Base-by-base conservation (phyloP, 1,140 invertebrate genomes). In the Drosophila repletoides region DNA sequence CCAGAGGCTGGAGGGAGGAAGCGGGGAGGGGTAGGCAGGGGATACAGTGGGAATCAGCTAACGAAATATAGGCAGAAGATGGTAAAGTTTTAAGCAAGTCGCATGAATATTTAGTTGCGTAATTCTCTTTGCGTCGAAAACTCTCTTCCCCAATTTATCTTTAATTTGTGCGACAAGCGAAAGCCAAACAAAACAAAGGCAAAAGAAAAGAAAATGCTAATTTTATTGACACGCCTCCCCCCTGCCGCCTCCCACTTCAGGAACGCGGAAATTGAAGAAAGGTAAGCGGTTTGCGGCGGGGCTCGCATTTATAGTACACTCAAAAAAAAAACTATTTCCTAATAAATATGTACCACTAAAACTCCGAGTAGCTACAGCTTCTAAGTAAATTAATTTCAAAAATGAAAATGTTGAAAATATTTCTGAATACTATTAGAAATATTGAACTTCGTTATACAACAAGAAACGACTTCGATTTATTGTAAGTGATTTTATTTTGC, bases 31-130 rank as follows among this genome's bases (percentile, higher is more conserved):
- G n/a, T n/a, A n/a, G n/a, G n/a, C n/a, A n/a, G n/a, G n/a, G n/a
- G n/a, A n/a, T n/a, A n/a, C n/a, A n/a, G 17, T 26, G 29, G 5
- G n/a, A 36, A n/a, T n/a, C 28, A 72, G 38, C 14, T 28, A 33
- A 58, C 66, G 72, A 66, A 56, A 46, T 41, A 33, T 28, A 29
- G 40, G 38, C 26, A 33, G 48, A n/a, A 14, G 48, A 24, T 12
- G 22, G 24, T 58, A 58, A 76, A 71, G 22, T 80, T 63, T 52
- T 49, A 34, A 34, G 33, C 71, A 71, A 56, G 55, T 67, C 80
- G 71, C 74, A 86, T 84, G 79, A 84, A 84, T 84, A 84, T 84
- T 84, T 84, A 84, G 79, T 86, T 83, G 77, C 79, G 64, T 83
- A 80, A 81, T 80, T 6, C n/a, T 34, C 22, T 1, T 33, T 12